These are phyloP conservation scores for Furcula furcula DNA, from an alignment of 2,888 invertebrate genomes.

Conservation along the genomic window DNA sequence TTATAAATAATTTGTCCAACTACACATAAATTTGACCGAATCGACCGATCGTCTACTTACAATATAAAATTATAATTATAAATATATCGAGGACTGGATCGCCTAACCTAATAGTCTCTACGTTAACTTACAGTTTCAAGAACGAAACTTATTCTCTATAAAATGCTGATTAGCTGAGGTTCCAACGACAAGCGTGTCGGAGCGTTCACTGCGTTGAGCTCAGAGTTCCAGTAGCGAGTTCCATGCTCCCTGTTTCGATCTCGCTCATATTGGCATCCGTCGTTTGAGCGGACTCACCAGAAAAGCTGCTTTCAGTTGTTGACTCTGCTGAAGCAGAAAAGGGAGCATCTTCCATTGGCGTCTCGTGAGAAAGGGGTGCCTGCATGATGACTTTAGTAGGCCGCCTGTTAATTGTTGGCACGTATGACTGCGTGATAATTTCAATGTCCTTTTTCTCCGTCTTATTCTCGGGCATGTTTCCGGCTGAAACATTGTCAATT, in stretches of 20 bases:
- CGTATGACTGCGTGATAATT: conserved; percentile 66
- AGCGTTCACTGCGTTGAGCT: conserved; percentile 24
- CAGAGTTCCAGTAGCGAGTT: conserved; percentile 4
- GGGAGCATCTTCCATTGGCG: conserved; percentile 17
- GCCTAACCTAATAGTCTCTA: conserved; percentile 70
- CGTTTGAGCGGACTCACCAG: conserved; percentile 21
- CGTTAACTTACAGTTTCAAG: conserved; percentile 71
- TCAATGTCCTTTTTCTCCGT: conserved; percentile 64
- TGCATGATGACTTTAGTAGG: conserved; percentile 69
- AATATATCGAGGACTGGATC: conserved; percentile 49
- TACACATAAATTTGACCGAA: conserved; percentile 58
- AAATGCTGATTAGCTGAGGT: conserved; percentile 74
- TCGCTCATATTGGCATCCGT: conserved; percentile 9
- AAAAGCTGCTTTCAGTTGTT: conserved; percentile 25
- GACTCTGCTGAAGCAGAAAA: conserved; percentile 31
- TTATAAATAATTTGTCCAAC: conserved; percentile 77
- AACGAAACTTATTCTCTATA: conserved; percentile 73
- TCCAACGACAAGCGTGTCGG: conserved; percentile 38
- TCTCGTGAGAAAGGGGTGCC: conserved; percentile 29
- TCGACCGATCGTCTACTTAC: conserved; percentile 49
- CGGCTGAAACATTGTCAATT: conserved; percentile 69
- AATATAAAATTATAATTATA: conserved; percentile 37
- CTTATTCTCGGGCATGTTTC: conserved; percentile 39
- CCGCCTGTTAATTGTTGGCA: conserved; percentile 60
- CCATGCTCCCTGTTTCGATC: neutral